Conservation (phyloP, 2,888 invertebrate genomes). For the Linyphia triangularis region DNA sequence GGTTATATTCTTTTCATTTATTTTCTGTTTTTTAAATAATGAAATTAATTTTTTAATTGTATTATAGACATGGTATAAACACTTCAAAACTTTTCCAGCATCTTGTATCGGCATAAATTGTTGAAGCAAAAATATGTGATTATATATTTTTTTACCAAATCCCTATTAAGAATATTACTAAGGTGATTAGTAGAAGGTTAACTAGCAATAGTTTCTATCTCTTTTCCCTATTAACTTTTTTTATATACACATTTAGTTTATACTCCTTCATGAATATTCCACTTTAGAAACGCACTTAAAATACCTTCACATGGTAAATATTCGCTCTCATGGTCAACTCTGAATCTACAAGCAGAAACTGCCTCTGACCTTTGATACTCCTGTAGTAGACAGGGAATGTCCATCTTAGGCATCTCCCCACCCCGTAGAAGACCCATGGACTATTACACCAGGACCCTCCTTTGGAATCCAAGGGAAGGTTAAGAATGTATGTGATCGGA, state of each 20-base stretch:
- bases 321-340: no score
- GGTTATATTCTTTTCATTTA: neutral
- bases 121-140: no score
- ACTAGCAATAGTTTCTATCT: no score
- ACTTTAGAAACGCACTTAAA: neutral
- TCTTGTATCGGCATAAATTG: no score
- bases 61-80: neutral
- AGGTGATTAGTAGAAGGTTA: no score
- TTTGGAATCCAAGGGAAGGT: slow-evolving; percentile 25
- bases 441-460: slow-evolving; percentile 21
- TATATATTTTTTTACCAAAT: no score
- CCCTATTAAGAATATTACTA: no score
- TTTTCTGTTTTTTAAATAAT: neutral
- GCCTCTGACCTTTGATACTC: neutral
- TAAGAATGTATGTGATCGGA: slow-evolving; percentile 55
- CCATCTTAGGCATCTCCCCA: neutral
- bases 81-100: neutral
- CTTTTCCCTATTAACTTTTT: no score
- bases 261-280: neutral
- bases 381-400: neutral
- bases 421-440: neutral
- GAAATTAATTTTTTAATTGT: no score
- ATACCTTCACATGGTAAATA: no score
- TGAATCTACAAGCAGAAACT: neutral
- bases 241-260: no score